phyloP scores from a whole-genome alignment of 92 coral and sea anemone genomes.

The Galaxea fascicularis region DNA sequence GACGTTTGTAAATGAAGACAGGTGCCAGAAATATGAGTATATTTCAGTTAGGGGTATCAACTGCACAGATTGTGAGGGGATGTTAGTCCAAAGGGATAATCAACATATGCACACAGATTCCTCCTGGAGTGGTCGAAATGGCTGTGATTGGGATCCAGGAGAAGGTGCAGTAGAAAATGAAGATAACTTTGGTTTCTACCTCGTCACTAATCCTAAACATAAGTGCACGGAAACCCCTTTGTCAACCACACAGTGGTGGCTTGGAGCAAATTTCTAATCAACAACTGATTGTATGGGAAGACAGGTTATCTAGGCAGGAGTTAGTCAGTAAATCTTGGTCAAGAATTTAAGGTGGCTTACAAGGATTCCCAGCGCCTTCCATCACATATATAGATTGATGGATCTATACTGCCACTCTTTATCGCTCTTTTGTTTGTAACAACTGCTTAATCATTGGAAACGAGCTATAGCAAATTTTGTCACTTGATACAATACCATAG shows the following conservation, averaged over 20 bases:
- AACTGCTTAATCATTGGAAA: too few species aligned
- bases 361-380: too few species aligned
- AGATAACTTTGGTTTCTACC: constrained; percentile 41
- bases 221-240: constrained; percentile 19
- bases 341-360: too few species aligned
- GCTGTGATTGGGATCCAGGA: constrained; percentile 23
- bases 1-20: constrained; percentile 25
- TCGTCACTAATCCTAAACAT: not conserved
- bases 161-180: not conserved
- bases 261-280: constrained; percentile 16
- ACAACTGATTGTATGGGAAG: not conserved
- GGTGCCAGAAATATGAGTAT: constrained; percentile 21
- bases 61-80: constrained; percentile 22
- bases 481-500: too few species aligned
- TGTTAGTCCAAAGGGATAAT: constrained; percentile 32
- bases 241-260: constrained; percentile 51
- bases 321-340: too few species aligned
- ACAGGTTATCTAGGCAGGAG: not conserved
- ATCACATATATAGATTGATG: too few species aligned
- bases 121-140: constrained; percentile 27
- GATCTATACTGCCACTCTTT: too few species aligned
- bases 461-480: too few species aligned
- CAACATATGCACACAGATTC: constrained; percentile 50
- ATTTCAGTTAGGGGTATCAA: constrained; percentile 40
- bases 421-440: too few species aligned